Base-by-base conservation (phyloP, 2,888 invertebrate genomes). In the Nysson spinosus region DNA sequence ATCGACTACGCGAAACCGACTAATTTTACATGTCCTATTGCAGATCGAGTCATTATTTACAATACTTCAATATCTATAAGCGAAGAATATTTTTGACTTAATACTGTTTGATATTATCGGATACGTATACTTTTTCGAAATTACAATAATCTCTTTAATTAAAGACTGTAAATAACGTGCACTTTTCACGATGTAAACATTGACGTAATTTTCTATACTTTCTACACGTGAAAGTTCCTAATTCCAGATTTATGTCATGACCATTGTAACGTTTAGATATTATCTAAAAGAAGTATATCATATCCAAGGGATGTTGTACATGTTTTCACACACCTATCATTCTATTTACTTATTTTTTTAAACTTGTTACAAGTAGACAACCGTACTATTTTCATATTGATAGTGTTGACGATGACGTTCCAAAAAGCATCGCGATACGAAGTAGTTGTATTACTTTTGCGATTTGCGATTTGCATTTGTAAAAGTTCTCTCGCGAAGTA, bases 191-290 rank as follows among this genome's bases (percentile, higher is more conserved):
- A 42, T 32, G 11, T 52, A 44, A 35, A 3, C 34, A 47, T 58
- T 46, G 28, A 30, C 7, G 9, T 11, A 24, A 32, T 56, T 62
- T 60, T 52, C 17, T 66, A 44, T 57, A 20, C 20, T 66, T 62
- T 34, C 24, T 60, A 54, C 30, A 52, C 6, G 16, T 51, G 28
- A 37, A 71, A 64, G 57, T 72, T 72, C 57, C 64, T 69, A 72
- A 62, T 69, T 72, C 52, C 49, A 68, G 37, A 50, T 51, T 62
- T 49, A 47, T 20, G n/a, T 44, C 20, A 19, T 60, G 44, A 49
- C 61, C 35, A 51, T 32, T 69, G 42, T 64, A 44, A n/a, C 30
- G 19, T 50, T 43, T 67, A 52, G 42, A 24, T 51, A 34, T 44
- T 62, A 14, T n/a, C n/a, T 20, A 17, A 2, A 32, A 28, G 24